These are phyloP conservation scores for Athetis lepigone DNA, from an alignment of 2,888 invertebrate species.

Conservation along the genomic window DNA sequence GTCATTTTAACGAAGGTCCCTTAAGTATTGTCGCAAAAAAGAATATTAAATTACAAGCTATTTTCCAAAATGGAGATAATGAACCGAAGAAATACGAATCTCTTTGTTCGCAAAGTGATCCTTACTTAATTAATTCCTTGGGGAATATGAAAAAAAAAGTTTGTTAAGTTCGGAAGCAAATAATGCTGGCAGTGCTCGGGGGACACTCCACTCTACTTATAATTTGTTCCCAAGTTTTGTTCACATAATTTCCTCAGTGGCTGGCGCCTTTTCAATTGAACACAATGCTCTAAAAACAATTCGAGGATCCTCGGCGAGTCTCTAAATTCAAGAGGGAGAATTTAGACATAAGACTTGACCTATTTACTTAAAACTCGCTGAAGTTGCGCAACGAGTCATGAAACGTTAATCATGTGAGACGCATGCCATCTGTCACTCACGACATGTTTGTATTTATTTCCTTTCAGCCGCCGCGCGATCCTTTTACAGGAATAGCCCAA, in stretches of 20 bases:
- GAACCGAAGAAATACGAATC: slow-evolving; percentile 73
- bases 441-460: slow-evolving; percentile 49
- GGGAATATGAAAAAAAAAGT: slow-evolving; percentile 76
- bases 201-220: slow-evolving; percentile 72
- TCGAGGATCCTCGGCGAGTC: slow-evolving; percentile 40
- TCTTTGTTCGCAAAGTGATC: slow-evolving; percentile 75
- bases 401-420: slow-evolving; percentile 55
- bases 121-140: slow-evolving; percentile 80
- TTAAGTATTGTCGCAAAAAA: slow-evolving; percentile 57
- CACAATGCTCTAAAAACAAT: slow-evolving; percentile 71
- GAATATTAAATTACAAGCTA: slow-evolving; percentile 65
- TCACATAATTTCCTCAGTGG: slow-evolving; percentile 75
- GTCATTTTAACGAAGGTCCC: slow-evolving; percentile 62
- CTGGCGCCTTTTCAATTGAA: slow-evolving; percentile 77
- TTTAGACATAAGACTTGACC: slow-evolving; percentile 64
- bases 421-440: slow-evolving; percentile 58
- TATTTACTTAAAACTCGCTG: slow-evolving; percentile 63
- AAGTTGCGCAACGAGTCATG: slow-evolving; percentile 69
- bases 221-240: slow-evolving; percentile 80
- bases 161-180: slow-evolving; percentile 74
- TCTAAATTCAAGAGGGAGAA: slow-evolving; percentile 52
- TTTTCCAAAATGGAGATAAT: slow-evolving; percentile 70
- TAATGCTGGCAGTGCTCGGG: slow-evolving; percentile 70
- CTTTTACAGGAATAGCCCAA: slow-evolving; percentile 48
- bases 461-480: slow-evolving; percentile 24